These are phyloP conservation scores for Drosophila barbarae DNA, from an alignment of 2,888 invertebrate species.

Conservation along the genomic window DNA sequence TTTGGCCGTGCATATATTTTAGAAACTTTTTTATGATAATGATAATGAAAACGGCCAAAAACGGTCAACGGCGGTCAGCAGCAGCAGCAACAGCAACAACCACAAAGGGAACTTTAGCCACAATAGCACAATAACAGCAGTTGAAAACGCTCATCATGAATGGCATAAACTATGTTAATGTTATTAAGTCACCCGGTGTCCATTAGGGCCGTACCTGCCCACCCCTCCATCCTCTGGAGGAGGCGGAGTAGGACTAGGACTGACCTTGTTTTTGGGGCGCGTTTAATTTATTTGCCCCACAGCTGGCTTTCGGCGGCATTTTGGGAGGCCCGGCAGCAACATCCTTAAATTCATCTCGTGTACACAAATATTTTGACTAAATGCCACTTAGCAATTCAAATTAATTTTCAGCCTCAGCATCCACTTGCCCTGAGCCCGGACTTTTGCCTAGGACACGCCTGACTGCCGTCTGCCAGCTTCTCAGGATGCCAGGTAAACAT, in stretches of 20 bases:
- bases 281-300: constrained; percentile 24
- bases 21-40: constrained; percentile 57
- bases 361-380: constrained; percentile 50
- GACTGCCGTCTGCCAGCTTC: constrained; percentile 30
- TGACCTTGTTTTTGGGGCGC: constrained; percentile 19
- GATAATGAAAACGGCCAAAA: constrained; percentile 47
- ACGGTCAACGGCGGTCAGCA: constrained; percentile 38
- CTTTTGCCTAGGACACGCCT: constrained; percentile 33
- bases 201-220: constrained; percentile 3
- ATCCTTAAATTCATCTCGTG: constrained; percentile 31
- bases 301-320: background rate
- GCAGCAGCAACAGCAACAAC: constrained; percentile 3
- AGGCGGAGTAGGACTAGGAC: background rate
- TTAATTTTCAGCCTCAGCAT: constrained; percentile 42
- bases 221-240: background rate
- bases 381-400: constrained; percentile 62
- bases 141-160: constrained; percentile 34
- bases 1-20: constrained; percentile 60
- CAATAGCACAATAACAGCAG: constrained; percentile 24
- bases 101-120: constrained; percentile 8
- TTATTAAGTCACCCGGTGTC: constrained; percentile 37
- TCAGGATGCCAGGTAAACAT: constrained; percentile 46
- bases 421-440: constrained; percentile 18
- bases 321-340: constrained; percentile 7
- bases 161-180: constrained; percentile 42